phyloP scores from a whole-genome alignment of 2,113 vertebrate species.

The Ameiurus melas region DNA sequence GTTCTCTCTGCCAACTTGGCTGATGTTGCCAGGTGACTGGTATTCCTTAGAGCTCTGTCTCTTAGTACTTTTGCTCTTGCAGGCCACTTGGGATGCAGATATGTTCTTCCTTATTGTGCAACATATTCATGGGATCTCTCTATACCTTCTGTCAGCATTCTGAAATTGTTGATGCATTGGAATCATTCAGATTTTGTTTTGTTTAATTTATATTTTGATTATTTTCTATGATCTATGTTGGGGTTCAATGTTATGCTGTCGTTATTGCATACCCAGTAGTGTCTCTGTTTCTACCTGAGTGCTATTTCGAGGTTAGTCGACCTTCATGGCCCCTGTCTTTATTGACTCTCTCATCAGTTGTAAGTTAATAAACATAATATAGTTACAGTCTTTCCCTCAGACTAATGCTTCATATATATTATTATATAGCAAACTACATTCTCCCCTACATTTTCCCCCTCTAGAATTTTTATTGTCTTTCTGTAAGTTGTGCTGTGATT shows the following conservation, averaged over 20 bases:
- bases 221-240: not conserved
- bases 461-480: not conserved
- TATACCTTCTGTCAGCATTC: not conserved
- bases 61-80: not conserved
- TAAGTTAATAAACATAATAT: not conserved
- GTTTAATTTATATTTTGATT: not conserved
- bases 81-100: not conserved
- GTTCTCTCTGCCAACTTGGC: not conserved
- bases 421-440: not conserved
- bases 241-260: not conserved
- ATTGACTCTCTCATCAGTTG: not conserved
- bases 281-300: not conserved
- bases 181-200: not conserved
- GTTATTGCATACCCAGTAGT: not conserved
- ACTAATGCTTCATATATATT: not conserved
- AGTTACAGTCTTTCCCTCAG: not conserved
- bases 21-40: conserved; percentile 7
- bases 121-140: not conserved
- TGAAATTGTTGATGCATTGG: not conserved
- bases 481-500: not conserved
- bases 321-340: not conserved
- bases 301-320: not conserved
- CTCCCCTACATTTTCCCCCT: not conserved
- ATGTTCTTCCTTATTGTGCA: not conserved
- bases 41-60: not conserved